phyloP scores from a whole-genome alignment of 64 coral and sea anemone species.

The Stichodactyla helianthus region DNA sequence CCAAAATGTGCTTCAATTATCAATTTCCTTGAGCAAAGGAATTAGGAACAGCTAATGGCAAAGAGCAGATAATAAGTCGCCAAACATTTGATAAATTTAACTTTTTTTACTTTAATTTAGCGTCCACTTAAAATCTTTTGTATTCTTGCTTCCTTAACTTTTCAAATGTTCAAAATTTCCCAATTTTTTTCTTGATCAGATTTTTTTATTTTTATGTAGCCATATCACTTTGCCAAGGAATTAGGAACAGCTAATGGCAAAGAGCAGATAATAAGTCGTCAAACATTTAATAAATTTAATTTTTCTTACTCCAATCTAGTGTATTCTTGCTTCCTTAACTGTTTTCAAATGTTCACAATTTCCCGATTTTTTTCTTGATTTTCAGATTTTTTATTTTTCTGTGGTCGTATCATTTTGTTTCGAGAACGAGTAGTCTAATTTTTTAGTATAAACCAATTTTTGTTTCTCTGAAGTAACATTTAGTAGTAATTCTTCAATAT shows the following conservation, averaged over 20 bases:
- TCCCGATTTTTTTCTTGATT: background rate
- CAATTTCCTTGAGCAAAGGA: background rate
- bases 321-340: no score
- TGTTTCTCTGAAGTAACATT: no score
- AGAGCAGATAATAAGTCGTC: background rate
- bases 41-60: background rate
- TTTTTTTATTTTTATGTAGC: background rate
- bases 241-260: background rate
- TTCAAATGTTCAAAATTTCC: background rate
- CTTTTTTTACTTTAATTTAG: no score
- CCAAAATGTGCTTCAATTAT: background rate
- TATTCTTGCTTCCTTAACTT: no score
- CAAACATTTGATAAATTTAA: background rate
- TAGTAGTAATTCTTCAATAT: no score
- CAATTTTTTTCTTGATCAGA: background rate
- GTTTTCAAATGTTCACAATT: background rate
- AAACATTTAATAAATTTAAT: background rate
- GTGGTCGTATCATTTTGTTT: no score
- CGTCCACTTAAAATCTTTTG: no score
- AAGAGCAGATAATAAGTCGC: background rate
- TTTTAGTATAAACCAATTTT: no score
- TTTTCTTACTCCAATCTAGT: no score
- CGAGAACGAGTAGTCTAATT: no score
- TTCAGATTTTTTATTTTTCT: background rate
- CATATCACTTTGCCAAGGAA: background rate